These are phyloP conservation scores for Trinorchestia longiramus DNA, from an alignment of 1,140 invertebrate species.

Conservation along the genomic window DNA sequence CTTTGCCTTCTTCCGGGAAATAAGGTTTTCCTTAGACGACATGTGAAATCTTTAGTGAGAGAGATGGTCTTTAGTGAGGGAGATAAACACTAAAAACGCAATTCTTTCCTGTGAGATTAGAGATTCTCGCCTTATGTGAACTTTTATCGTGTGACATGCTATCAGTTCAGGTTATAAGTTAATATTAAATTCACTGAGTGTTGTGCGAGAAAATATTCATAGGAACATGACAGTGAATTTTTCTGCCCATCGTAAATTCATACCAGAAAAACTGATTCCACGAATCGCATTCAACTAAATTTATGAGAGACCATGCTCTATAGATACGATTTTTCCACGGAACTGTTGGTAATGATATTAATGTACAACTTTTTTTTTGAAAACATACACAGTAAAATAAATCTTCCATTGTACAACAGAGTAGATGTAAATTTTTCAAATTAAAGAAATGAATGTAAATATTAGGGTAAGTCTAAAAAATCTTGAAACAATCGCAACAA, in stretches of 20 bases:
- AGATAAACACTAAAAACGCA: neutral
- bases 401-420: no score
- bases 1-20: constrained; percentile 18
- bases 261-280: neutral
- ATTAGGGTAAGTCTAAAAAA: no score
- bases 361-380: no score
- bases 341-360: no score
- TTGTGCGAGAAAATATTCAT: neutral
- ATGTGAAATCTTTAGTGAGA: neutral
- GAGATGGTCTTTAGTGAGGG: no score
- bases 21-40: neutral
- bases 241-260: neutral
- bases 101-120: neutral
- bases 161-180: neutral
- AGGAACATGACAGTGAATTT: neutral
- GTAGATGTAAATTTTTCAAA: no score
- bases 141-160: neutral
- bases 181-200: neutral
- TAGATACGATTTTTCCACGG: no score
- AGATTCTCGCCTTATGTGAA: neutral
- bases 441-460: no score
- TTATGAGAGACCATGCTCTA: no score
- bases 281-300: neutral
- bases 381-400: no score
- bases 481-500: no score